phyloP scores from a whole-genome alignment of 2,113 vertebrate species.

The Bubo scandiacus region DNA sequence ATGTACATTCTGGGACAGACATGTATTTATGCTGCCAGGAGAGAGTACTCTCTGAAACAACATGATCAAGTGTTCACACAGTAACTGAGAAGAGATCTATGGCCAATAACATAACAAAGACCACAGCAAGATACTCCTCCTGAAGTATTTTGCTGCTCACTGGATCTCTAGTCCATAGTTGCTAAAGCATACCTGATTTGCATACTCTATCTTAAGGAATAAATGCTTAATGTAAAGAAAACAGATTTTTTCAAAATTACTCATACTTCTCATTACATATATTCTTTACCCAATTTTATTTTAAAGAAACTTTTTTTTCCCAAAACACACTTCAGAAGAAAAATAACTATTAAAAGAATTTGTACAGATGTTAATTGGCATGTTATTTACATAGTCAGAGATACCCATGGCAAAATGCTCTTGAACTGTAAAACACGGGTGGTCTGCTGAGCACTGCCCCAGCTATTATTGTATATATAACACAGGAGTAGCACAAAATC shows the following conservation, averaged over 20 bases:
- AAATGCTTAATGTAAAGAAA: neutral
- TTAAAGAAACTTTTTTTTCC: neutral
- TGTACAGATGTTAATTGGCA: neutral
- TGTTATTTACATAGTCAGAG: neutral
- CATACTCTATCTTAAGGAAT: neutral
- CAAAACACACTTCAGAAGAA: neutral
- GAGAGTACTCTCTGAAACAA: neutral
- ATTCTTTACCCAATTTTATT: neutral
- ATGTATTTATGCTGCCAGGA: neutral
- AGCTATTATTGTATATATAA: neutral
- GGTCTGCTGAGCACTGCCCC: neutral
- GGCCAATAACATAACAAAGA: neutral
- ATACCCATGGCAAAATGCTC: neutral
- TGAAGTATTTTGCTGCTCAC: neutral
- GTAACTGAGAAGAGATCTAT: neutral
- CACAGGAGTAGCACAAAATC: neutral
- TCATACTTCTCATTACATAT: neutral
- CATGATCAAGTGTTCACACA: neutral
- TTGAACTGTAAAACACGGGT: neutral
- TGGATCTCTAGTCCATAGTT: neutral
- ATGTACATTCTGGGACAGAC: neutral
- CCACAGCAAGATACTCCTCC: neutral
- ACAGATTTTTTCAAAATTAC: neutral
- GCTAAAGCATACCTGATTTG: neutral
- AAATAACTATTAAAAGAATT: neutral